Evolutionary conservation across 1,140 invertebrate species (phyloP).

Genomic region (Drosophila fuyamai): DNA sequence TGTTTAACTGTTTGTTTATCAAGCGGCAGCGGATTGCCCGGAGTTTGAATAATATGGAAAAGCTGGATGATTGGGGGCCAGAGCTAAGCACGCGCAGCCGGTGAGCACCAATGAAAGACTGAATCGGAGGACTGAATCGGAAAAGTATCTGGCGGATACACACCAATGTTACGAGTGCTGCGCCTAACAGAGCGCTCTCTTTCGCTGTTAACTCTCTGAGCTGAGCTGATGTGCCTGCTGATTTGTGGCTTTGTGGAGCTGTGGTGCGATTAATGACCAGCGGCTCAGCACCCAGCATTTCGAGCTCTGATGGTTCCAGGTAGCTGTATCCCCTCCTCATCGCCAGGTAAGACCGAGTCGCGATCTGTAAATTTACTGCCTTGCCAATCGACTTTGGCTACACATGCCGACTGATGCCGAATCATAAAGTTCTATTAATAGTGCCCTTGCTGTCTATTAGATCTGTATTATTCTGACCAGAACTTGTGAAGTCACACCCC

Average conservation of each 20-base stretch:
- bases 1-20: conserved; percentile 73
- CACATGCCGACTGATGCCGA: not conserved
- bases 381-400: conserved; percentile 36
- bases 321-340: conserved; percentile 7
- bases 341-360: conserved; percentile 18
- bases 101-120: conserved; percentile 71
- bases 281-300: conserved; percentile 54
- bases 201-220: conserved; percentile 13
- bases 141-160: conserved; percentile 65
- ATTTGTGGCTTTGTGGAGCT: conserved; percentile 57
- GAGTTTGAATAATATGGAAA: conserved; percentile 17
- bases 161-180: conserved; percentile 58
- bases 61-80: not conserved
- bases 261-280: conserved; percentile 66
- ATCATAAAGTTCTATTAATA: conserved; percentile 41
- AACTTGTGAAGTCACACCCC: conserved; percentile 27
- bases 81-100: conserved; percentile 48
- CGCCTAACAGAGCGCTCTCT: conserved; percentile 41
- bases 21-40: conserved; percentile 52
- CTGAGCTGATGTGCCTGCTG: conserved; percentile 66
- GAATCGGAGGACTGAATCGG: conserved; percentile 33
- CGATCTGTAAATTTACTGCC: conserved; percentile 44
- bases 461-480: conserved; percentile 13
- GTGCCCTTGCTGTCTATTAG: not conserved
- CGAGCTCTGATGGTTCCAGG: conserved; percentile 55